Base-by-base conservation (phyloP, 2,797 vertebrate genomes). In the Acanthurus tractus region DNA sequence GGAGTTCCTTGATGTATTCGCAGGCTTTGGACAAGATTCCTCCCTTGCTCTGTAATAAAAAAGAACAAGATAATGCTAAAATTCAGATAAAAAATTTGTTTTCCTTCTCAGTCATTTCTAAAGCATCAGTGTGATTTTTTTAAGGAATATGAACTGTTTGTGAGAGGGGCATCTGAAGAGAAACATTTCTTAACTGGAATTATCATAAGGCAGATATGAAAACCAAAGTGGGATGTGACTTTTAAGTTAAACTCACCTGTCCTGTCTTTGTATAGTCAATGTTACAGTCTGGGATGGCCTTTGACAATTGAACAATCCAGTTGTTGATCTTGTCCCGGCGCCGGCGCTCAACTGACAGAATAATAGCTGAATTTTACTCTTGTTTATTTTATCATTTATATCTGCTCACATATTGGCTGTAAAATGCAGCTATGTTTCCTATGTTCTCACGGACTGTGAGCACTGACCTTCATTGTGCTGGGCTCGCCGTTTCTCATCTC, bases 11-110 rank as follows among this genome's bases (percentile, higher is more conserved):
- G 87, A 99, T 98, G 88, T 97, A 99, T 73, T 99, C 97, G 2
- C 97, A 99, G 42, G 97, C 97, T 92, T 99, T 99, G 78, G 97
- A 99, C 45, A 99, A 91, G 89, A 98, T 98, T 0, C 97, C 97
- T 0, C 97, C 97, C 93, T 99, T 99, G 89, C 97, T 99, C 97
- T 98, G 83, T 44, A 74, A 69, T 9, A 54, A 22, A 23, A 57
- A 8, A 25, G 1, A n/a, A 1, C 2, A 10, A 2, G 29, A 15
- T 8, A 1, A 44, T 3, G 6, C 3, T 2, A 42, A 34, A 46
- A 50, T 8, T 55, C 11, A 22, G 5, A 45, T 45, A 38, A 1
- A 1, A 1, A 11, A 2, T 29, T 4, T 0, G 4, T 15, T 38
- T 29, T 50, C 14, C 17, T 20, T 38, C 14, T 59, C 14, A 23